Base-by-base conservation (phyloP, 2,113 vertebrate species). In the Nerophis lumbriciformis region DNA sequence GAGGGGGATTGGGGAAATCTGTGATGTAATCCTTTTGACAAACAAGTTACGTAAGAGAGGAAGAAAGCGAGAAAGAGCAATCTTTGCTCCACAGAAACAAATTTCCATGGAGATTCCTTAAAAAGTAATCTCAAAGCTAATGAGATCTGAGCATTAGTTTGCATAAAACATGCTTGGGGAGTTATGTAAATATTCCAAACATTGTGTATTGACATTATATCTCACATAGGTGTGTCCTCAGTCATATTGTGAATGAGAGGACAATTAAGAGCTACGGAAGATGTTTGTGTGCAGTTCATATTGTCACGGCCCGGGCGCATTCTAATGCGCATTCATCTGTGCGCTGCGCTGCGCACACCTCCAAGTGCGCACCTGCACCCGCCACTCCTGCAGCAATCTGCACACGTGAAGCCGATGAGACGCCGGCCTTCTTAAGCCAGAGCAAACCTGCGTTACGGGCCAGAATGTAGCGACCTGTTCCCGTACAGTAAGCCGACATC, bases 1-100 rank as follows among this genome's bases (percentile, higher is more conserved):
- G 16, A 36, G 28, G 5, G 42, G 12, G 45, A 52, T 4, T 58
- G 47, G 16, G 36, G 16, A 5, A 38, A 8, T 39, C 14, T 62
- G 53, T 57, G 69, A 70, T 69, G 28, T 76, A 72, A 76, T 63
- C 47, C 66, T 59, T 49, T 59, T 52, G 49, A 13, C 13, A 13
- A 21, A 53, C 53, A 68, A 77, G 50, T 50, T 48, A 55, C 59
- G 65, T 44, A 37, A 59, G 60, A 45, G 15, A 61, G 60, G n/a
- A 77, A 36, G 58, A 56, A 45, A 58, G 21, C 11, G 11, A 14
- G 48, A 71, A 16, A 80, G 61, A 54, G 48, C 10, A 48, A 71
- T 14, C 9, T 45, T 45, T 13, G 55, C 63, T 63, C 28, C 28
- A 28, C 4, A 60, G 28, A 62, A 69, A 69, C 12, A 28, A 21